phyloP scores from a whole-genome alignment of 2,888 invertebrate genomes.

The Abrostola tripartita region DNA sequence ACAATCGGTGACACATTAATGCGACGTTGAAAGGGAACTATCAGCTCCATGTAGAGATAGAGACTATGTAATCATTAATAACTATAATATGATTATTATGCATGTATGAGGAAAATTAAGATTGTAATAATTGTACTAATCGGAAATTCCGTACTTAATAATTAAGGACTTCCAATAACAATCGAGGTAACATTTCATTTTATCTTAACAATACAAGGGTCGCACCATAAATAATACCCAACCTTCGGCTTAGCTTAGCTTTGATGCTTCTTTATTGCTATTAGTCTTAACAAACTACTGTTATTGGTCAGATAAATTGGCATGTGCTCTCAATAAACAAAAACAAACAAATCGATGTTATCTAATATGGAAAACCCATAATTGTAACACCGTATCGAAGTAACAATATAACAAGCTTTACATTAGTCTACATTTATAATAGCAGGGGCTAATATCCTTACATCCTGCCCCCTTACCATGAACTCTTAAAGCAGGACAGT shows the following conservation, averaged over 20 bases:
- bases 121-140: slow-evolving; percentile 10
- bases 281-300: too few species aligned
- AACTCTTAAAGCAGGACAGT: too few species aligned
- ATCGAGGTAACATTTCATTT: slow-evolving; percentile 8
- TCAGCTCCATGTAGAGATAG: slow-evolving; percentile 15
- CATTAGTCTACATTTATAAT: too few species aligned
- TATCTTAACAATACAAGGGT: slow-evolving; percentile 24
- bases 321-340: too few species aligned
- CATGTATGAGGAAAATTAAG: slow-evolving; percentile 21
- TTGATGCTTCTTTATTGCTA: too few species aligned
- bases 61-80: slow-evolving; percentile 27
- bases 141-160: slow-evolving; percentile 21
- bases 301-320: too few species aligned
- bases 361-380: too few species aligned
- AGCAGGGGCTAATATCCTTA: too few species aligned
- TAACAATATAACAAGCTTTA: too few species aligned
- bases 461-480: background rate
- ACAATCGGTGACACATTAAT: slow-evolving; percentile 50
- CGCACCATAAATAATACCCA: slow-evolving; percentile 3
- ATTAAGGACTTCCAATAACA: slow-evolving; percentile 3
- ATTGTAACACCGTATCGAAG: too few species aligned
- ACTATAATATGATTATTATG: slow-evolving; percentile 14
- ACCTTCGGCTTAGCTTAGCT: too few species aligned
- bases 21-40: slow-evolving; percentile 26
- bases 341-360: too few species aligned